Evolutionary conservation across 2,888 invertebrate species (phyloP).

Genomic region (Folsomia manolachei): DNA sequence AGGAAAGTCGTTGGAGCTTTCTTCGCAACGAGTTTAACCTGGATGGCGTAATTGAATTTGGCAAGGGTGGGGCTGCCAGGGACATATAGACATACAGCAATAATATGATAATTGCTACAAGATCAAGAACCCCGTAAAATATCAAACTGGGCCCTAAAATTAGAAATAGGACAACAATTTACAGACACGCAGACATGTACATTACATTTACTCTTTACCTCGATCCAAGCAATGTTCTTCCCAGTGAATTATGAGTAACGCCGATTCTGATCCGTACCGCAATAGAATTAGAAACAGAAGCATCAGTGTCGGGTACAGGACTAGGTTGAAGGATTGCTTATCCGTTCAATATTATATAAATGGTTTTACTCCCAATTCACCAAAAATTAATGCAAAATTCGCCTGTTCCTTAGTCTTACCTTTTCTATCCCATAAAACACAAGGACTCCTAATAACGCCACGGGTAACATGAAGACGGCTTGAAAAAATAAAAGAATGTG

Average conservation of each 20-base stretch:
- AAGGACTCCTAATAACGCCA: conserved; percentile 32
- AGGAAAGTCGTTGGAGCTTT: background rate
- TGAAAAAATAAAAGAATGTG: conserved; percentile 36
- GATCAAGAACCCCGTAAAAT: conserved; percentile 28
- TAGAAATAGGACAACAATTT: background rate
- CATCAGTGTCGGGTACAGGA: conserved; percentile 33
- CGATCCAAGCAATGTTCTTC: conserved; percentile 32
- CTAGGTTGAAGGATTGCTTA: conserved; percentile 35
- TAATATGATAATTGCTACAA: conserved; percentile 22
- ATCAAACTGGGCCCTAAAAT: background rate
- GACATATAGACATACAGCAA: conserved; percentile 32
- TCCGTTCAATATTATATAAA: too few species aligned
- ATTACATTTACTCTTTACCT: conserved; percentile 1
- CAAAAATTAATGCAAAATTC: too few species aligned
- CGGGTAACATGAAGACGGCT: conserved; percentile 38
- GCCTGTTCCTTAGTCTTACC: too few species aligned
- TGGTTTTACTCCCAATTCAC: too few species aligned
- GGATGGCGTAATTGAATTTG: background rate
- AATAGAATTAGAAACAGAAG: conserved; percentile 31
- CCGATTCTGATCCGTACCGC: conserved; percentile 33
- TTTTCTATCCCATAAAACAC: conserved; percentile 36
- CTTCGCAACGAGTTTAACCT: background rate
- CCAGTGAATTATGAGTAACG: conserved; percentile 29
- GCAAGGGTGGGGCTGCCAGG: conserved; percentile 26
- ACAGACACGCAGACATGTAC: background rate